Conservation (phyloP, 2,888 invertebrate species). For the Erebia epiphron region DNA sequence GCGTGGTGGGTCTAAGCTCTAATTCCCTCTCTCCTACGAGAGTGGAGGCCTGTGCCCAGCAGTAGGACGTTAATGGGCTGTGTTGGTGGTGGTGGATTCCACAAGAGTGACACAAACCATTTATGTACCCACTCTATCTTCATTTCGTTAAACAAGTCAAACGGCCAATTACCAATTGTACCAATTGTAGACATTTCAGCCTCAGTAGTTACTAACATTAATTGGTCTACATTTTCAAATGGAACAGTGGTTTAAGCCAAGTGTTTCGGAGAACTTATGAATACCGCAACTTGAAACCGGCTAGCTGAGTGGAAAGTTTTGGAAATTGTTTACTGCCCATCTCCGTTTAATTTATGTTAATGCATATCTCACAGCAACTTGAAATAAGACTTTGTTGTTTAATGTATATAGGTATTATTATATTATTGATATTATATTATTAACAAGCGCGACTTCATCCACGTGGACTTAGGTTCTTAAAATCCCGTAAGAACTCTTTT, state of each 20-base stretch:
- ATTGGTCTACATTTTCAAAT: constrained; percentile 11
- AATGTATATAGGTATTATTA: too few relatives aligned
- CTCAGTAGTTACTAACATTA: neutral
- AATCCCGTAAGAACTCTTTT: too few relatives aligned
- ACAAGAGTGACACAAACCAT: too few relatives aligned
- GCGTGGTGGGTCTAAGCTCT: too few relatives aligned
- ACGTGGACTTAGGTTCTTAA: too few relatives aligned
- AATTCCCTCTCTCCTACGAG: too few relatives aligned
- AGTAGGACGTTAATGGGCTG: too few relatives aligned
- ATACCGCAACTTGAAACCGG: constrained; percentile 41
- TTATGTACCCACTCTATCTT: too few relatives aligned
- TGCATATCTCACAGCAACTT: constrained; percentile 24
- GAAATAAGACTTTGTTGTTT: constrained; percentile 9
- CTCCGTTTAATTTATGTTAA: constrained; percentile 37
- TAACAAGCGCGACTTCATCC: neutral
- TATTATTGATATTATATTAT: too few relatives aligned
- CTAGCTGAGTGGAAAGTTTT: constrained; percentile 43
- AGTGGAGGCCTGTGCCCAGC: too few relatives aligned
- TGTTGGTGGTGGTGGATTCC: too few relatives aligned
- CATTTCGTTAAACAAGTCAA: neutral
- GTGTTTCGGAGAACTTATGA: constrained; percentile 40
- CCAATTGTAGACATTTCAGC: neutral
- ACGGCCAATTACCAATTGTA: neutral
- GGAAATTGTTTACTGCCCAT: constrained; percentile 40
- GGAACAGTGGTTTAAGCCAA: constrained; percentile 32